These are phyloP conservation scores for Calliphora vicina DNA, from an alignment of 1,140 invertebrate species.

Conservation along the genomic window DNA sequence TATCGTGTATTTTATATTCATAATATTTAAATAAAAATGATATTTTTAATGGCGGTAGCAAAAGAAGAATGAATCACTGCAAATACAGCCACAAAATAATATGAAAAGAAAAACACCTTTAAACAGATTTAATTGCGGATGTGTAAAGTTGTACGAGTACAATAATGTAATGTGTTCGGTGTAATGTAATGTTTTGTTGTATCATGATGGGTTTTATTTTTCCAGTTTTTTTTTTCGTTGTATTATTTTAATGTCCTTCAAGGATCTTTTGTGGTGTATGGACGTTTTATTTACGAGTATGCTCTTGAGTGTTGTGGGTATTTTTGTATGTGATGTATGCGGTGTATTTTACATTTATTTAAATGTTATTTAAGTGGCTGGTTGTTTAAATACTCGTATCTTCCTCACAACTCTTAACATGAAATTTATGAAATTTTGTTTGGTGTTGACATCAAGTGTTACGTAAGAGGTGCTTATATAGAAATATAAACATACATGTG, in stretches of 20 bases:
- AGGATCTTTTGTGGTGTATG: background rate
- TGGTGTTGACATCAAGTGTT: constrained; percentile 32
- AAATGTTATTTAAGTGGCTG: constrained; percentile 25
- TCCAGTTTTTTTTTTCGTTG: background rate
- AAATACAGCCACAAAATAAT: background rate
- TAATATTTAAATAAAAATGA: background rate
- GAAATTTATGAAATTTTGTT: background rate
- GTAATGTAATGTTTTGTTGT: background rate
- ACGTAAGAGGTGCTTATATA: constrained; percentile 21
- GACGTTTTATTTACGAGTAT: background rate
- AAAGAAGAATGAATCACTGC: background rate
- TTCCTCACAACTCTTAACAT: too few species aligned
- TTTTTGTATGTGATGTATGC: background rate
- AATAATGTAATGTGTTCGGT: constrained; percentile 10
- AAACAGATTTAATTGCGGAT: constrained; percentile 20
- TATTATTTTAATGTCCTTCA: constrained; percentile 22
- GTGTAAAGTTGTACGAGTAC: background rate
- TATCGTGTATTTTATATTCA: background rate
- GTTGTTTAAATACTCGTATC: background rate
- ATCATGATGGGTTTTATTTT: background rate
- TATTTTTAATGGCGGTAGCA: background rate
- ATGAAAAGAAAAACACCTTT: background rate
- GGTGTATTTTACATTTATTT: background rate
- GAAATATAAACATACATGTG: background rate
- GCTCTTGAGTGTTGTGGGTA: background rate